Conservation (phyloP, 2,888 invertebrate species). For the Tetranychus piercei region DNA sequence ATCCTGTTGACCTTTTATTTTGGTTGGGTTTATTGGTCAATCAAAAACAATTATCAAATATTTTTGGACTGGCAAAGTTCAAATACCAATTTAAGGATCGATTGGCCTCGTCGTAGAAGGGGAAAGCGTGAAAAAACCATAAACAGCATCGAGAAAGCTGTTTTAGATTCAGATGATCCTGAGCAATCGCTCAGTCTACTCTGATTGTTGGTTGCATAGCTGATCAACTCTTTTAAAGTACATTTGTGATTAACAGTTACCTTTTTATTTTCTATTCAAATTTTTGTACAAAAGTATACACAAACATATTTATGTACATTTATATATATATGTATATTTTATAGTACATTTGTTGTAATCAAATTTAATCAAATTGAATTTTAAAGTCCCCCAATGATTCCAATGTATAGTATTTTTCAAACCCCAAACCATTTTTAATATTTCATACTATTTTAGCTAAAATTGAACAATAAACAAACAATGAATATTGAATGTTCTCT, state of each 20-base stretch:
- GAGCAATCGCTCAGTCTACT: background rate
- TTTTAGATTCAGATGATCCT: background rate
- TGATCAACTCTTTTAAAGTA: background rate
- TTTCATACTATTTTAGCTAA: too few species aligned
- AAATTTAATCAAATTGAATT: too few species aligned
- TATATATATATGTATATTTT: too few species aligned
- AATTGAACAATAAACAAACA: too few species aligned
- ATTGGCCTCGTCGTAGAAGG: background rate
- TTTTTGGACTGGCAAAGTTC: background rate
- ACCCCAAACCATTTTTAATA: too few species aligned
- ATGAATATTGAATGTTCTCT: too few species aligned
- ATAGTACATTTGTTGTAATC: too few species aligned
- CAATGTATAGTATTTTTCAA: too few species aligned
- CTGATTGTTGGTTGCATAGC: background rate
- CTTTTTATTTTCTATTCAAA: too few species aligned
- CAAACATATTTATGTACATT: too few species aligned
- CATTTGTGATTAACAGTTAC: background rate
- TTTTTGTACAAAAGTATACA: too few species aligned
- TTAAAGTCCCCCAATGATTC: too few species aligned
- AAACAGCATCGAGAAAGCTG: background rate
- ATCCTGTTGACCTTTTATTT: conserved; percentile 7
- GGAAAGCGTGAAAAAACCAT: background rate
- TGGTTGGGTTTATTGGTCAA: conserved; percentile 2
- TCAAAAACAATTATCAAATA: background rate
- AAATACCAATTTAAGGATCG: background rate